phyloP scores from a whole-genome alignment of 2,888 invertebrate genomes.

The Hartigia nigra region DNA sequence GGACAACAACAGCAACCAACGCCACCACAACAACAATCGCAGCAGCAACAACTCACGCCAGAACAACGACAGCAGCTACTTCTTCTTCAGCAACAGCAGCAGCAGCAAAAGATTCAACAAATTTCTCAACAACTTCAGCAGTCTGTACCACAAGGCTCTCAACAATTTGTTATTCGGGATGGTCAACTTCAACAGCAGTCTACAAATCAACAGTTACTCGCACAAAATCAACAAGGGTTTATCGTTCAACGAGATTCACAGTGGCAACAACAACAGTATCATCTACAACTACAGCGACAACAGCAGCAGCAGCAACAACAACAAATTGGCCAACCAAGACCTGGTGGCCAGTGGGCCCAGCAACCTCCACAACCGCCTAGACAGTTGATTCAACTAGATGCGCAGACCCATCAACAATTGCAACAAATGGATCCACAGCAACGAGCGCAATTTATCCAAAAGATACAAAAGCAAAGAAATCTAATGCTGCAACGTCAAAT shows the following conservation, averaged over 20 bases:
- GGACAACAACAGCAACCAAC: constrained; percentile 67
- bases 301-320: constrained; percentile 68
- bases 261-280: constrained; percentile 72
- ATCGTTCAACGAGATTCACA: constrained; percentile 71
- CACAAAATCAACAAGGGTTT: constrained; percentile 58
- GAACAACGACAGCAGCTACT: constrained; percentile 67
- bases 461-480: constrained; percentile 75
- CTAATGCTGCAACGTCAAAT: constrained; percentile 70
- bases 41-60: constrained; percentile 62
- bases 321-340: constrained; percentile 54
- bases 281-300: constrained; percentile 68
- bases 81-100: constrained; percentile 69
- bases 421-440: constrained; percentile 86
- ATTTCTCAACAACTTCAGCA: constrained; percentile 67
- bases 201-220: constrained; percentile 61
- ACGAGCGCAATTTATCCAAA: constrained; percentile 82
- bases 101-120: constrained; percentile 68
- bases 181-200: constrained; percentile 61
- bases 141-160: constrained; percentile 59
- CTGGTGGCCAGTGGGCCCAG: constrained; percentile 65
- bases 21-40: constrained; percentile 66
- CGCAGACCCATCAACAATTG: constrained; percentile 84
- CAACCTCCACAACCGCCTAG: constrained; percentile 71
- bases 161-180: constrained; percentile 65
- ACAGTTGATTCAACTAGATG: constrained; percentile 84